Evolutionary conservation across 2,888 invertebrate species (phyloP), one percentile per base, ranked within the genome.

Genomic region (Epinotia bilunana): DNA sequence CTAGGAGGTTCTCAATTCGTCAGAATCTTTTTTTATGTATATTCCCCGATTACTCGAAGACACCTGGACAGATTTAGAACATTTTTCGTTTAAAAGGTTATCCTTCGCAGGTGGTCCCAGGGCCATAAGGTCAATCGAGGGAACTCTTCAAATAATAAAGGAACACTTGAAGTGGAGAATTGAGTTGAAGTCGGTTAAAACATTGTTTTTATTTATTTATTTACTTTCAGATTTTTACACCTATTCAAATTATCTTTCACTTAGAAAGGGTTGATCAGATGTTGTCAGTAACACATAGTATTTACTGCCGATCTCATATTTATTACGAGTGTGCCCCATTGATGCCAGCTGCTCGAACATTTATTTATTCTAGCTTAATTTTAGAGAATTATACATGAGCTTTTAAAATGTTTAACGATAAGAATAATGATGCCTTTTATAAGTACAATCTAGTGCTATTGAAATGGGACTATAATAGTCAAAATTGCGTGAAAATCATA

Each of bases 361-460:
- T 46, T 72, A 75, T 75, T 75, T 75, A 75, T 75, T 74, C 16
- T 74, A 71, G 53, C 9, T 71, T 71, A 20, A 23, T 67, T 49
- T 75, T 75, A 62, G 60, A 75, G 13, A 16, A 16, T 46, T 75
- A 58, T 71, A 55, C 28, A 65, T 61, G 60, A n/a, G 20, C 23
- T 69, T 46, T 69, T 58, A 57, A 28, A 58, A 60, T 64, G 20
- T 60, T 68, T 69, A 70, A 64, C 20, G 12, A 65, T 67, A 67
- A 67, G 65, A 74, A 49, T 78, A 73, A 80, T 79, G 79, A 83
- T 85, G 88, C 87, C 86, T 87, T 87, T 78, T 73, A 81, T 77
- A 77, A 88, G 89, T 88, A 88, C 88, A 88, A 88, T 82, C 83
- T 69, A 76, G 79, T 80, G 79, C 79, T 82, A 83, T 79, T 80